Base-by-base conservation (phyloP, 1,140 invertebrate species). In the Cepaea nemoralis region DNA sequence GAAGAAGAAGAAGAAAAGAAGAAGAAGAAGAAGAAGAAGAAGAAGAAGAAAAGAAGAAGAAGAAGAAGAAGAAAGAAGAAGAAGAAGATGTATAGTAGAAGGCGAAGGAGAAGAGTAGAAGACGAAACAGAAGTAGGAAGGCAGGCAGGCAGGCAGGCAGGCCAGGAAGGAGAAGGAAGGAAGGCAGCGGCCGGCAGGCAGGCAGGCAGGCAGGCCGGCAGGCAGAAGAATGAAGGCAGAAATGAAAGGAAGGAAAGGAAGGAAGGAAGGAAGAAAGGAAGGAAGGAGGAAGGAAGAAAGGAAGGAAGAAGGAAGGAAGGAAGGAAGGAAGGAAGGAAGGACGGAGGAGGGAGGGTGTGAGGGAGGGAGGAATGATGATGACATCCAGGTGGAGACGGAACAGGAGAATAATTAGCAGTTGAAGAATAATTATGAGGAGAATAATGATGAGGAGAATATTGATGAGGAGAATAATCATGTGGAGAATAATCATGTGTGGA, bases 201-300 rank as follows among this genome's bases (percentile, higher is more conserved):
- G 14, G 67, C 14, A 31, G 14, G 67, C 14, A 31, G 14, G 67
- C 14, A 31, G 14, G 67, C 14, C 14, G 14, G 67, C 14, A 31
- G 14, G 67, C 14, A 31, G 33, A 31, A 69, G 67, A 69, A 31
- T 22, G 67, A 69, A 31, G 33, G 67, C 16, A n/a, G n/a, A n/a
- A n/a, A n/a, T n/a, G n/a, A n/a, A n/a, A n/a, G n/a, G n/a, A n/a
- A n/a, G n/a, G n/a, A n/a, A n/a, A n/a, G n/a, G n/a, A n/a, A n/a
- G n/a, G n/a, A 31, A 69, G 67, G 33, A 31, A 69, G 67, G 33
- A 31, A 69, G 67, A 69, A 31, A 69, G n/a, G 67, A 69, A 31
- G 33, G 67, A 69, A 31, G 33, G 31, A 69, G 67, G 33, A 31
- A 69, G 67, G 33, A 31, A 69, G 67, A 69, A 31, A 69, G 67